A percentile compares a stretch with the other conserved stretches of the same genome.
phyloP scores from a whole-genome alignment of 2,113 vertebrate species.

The Pachyramphus minor region DNA sequence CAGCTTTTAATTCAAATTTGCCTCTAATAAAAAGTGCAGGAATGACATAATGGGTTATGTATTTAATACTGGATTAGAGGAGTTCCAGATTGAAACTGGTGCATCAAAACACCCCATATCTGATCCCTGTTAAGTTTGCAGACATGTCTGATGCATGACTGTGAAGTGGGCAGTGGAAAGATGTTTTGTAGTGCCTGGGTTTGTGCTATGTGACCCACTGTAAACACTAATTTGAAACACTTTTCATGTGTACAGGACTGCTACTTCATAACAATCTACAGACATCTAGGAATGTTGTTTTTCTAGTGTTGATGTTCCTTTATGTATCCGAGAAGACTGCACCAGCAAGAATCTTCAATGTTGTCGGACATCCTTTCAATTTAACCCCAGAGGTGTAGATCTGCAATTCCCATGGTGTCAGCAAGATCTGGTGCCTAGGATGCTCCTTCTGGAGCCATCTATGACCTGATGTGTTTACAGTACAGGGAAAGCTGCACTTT shows the following conservation, averaged over 20 bases:
- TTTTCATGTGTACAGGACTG: not conserved
- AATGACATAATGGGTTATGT: not conserved
- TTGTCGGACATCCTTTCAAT: not conserved
- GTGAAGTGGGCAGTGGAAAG: not conserved
- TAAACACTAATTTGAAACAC: not conserved
- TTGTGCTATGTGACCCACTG: not conserved
- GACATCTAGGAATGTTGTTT: not conserved
- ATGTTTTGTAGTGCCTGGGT: not conserved
- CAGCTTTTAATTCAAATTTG: not conserved
- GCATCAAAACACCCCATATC: rapidly evolving
- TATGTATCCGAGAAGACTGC: not conserved
- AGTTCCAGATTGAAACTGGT: not conserved
- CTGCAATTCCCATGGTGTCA: not conserved
- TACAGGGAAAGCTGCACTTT: not conserved
- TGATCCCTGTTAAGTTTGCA: not conserved
- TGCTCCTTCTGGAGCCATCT: conserved; percentile 53
- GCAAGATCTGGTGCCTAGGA: conserved; percentile 4
- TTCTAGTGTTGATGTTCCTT: not conserved
- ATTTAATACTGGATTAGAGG: not conserved
- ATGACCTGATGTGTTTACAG: conserved; percentile 49
- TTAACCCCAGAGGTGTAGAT: not conserved
- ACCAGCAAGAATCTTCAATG: not conserved
- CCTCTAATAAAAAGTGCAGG: not conserved
- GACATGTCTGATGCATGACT: not conserved
- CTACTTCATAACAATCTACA: not conserved